Evolutionary conservation across 2,797 vertebrate genomes (phyloP), one percentile per base, ranked within the genome.

Genomic region (Pantherophis vulpinus): DNA sequence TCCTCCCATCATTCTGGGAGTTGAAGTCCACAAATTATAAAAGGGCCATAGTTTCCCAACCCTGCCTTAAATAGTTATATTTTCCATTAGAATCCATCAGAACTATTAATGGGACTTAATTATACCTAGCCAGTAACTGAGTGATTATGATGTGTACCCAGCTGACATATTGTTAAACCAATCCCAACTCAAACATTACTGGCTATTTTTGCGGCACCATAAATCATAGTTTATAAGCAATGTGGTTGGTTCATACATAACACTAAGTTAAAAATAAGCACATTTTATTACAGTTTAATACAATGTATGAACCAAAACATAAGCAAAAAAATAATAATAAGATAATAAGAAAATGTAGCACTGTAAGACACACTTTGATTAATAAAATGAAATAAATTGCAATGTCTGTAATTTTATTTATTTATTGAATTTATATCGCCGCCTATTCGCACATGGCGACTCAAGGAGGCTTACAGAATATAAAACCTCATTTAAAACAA

Each of bases 321-420:
- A 70, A 70, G 13, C 63, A 13, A 66, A 66, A 1, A 29, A 66
- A 66, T 13, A 66, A 5, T 29, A 27, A 63, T 11, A 29, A 63
- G 91, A 86, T 58, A 94, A 1, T 0, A 94, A 96, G 94, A 90
- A 91, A 94, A 94, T 92, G 5, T 96, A 96, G 95, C 96, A 95
- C 87, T 95, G 94, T 60, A 93, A 94, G 59, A 54, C 47, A 90
- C 90, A 91, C 93, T 93, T 87, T 27, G 74, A 20, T 16, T 37
- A 79, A 66, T 47, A 27, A 70, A 32, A 29, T 23, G 60, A 61
- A 13, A 32, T 7, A 66, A 37, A 56, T 23, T 2, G 55, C 14
- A 55, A 2, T 20, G 13, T 70, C 9, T 18, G 12, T 87, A 51
- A 0, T 51, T 51, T 51, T 51, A 8, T 51, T 51, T 51, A 51